Evolutionary conservation across 2,888 invertebrate genomes (phyloP).

Genomic region (Lithophane leautieri): DNA sequence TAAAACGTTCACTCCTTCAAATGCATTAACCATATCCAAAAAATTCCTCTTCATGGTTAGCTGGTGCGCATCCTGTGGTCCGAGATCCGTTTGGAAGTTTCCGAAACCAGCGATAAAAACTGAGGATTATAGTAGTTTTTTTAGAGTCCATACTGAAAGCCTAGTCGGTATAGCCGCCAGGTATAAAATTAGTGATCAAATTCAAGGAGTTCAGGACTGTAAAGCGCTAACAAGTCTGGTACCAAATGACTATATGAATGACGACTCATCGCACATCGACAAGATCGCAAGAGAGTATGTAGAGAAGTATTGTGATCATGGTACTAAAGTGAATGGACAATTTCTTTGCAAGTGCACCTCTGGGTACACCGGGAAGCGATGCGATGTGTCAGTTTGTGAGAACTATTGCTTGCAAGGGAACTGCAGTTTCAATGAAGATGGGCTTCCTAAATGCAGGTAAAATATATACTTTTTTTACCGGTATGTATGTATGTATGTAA

Average conservation of each 20-base stretch:
- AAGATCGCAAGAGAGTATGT: background rate
- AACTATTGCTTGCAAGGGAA: constrained; percentile 3
- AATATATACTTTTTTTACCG: background rate
- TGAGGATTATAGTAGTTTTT: accelerated
- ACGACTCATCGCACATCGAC: background rate
- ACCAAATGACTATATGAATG: background rate
- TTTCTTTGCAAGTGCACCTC: constrained; percentile 6
- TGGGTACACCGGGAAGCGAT: constrained; percentile 5
- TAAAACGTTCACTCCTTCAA: background rate
- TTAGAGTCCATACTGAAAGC: background rate
- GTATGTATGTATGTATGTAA: too few relatives aligned
- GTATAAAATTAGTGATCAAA: constrained; percentile 3
- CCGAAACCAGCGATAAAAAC: too few relatives aligned
- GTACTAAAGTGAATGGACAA: background rate
- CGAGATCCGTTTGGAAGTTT: background rate
- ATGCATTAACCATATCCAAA: background rate
- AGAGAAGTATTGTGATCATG: background rate
- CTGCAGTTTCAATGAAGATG: background rate
- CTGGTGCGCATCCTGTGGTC: too few relatives aligned
- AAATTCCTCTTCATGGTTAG: accelerated
- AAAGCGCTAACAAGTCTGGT: too few relatives aligned
- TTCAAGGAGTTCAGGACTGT: background rate
- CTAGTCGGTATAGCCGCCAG: background rate
- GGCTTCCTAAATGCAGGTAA: constrained; percentile 10
- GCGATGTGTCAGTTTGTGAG: background rate